Conservation (phyloP, 2,113 vertebrate species). For the Cryptoleucopteryx plumbea region DNA sequence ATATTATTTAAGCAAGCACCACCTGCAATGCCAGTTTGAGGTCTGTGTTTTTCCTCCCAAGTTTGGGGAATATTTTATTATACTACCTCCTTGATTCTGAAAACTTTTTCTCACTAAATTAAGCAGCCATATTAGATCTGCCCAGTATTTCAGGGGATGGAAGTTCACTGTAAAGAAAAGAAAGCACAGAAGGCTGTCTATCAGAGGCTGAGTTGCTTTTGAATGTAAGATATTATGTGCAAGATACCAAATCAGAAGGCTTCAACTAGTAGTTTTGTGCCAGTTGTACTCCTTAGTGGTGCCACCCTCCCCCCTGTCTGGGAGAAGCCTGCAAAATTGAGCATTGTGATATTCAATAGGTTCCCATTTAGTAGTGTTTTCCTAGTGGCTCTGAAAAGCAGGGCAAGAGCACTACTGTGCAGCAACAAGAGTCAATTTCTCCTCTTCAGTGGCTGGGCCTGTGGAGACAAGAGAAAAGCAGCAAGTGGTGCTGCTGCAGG, state of each 20-base stretch:
- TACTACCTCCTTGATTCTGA: not conserved
- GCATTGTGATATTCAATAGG: conserved; percentile 53
- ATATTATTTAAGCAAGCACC: not conserved
- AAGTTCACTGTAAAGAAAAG: not conserved
- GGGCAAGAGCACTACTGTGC: conserved; percentile 67
- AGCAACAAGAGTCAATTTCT: conserved; percentile 70
- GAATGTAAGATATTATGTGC: not conserved
- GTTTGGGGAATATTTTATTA: not conserved
- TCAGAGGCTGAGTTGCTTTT: not conserved
- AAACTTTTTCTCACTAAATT: not conserved
- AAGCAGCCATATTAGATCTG: not conserved
- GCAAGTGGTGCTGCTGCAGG: conserved; percentile 71
- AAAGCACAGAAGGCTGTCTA: not conserved
- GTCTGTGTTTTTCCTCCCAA: not conserved
- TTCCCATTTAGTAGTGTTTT: conserved; percentile 61
- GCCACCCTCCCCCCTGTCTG: conserved; percentile 35
- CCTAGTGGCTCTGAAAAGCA: conserved; percentile 67
- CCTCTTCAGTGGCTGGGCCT: conserved; percentile 71
- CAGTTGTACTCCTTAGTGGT: conserved; percentile 10
- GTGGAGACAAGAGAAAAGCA: conserved; percentile 72
- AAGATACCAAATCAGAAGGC: conserved; percentile 4
- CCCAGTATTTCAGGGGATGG: not conserved
- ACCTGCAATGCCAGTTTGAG: conserved; percentile 7
- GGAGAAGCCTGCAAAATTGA: conserved; percentile 46
- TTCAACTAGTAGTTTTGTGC: conserved; percentile 29